Percentiles rank a stretch among this genome's conserved stretches.
Conservation (phyloP, 2,888 invertebrate genomes). For the Oligia strigilis region DNA sequence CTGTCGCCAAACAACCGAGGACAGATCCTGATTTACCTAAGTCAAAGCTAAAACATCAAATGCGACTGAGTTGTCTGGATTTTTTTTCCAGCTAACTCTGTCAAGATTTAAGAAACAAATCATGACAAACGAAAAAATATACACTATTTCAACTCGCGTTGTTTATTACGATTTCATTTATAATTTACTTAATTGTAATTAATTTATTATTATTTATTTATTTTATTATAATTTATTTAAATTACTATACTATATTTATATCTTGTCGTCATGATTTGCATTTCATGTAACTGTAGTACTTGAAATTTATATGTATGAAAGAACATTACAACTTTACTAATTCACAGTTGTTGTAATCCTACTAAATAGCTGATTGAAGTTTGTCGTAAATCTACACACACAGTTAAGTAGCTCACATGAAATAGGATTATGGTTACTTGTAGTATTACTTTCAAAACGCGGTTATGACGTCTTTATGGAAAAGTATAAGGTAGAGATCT, state of each 20-base stretch:
- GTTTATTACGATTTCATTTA: no score
- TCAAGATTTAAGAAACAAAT: neutral
- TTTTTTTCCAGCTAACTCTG: neutral
- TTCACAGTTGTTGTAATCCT: neutral
- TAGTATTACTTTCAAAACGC: constrained; percentile 38
- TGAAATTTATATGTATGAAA: neutral
- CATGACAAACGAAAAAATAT: constrained; percentile 17
- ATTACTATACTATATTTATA: neutral
- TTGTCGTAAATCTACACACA: constrained; percentile 35
- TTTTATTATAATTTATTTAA: no score
- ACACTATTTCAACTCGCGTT: neutral
- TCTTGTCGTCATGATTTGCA: constrained; percentile 19
- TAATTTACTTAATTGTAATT: no score
- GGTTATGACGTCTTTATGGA: neutral
- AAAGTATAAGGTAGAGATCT: neutral
- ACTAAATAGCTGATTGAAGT: neutral
- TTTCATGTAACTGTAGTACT: neutral
- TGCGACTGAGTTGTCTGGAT: neutral
- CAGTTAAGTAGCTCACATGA: constrained; percentile 23
- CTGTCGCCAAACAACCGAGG: constrained; percentile 10
- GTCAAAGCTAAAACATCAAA: neutral
- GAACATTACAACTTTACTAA: neutral
- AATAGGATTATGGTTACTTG: constrained; percentile 8
- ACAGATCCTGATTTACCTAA: neutral
- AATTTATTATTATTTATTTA: no score